A percentile compares a stretch with the other conserved stretches of the same genome.
These are phyloP conservation scores for Orussus abietinus DNA, from an alignment of 1,140 invertebrate species.

Conservation along the genomic window DNA sequence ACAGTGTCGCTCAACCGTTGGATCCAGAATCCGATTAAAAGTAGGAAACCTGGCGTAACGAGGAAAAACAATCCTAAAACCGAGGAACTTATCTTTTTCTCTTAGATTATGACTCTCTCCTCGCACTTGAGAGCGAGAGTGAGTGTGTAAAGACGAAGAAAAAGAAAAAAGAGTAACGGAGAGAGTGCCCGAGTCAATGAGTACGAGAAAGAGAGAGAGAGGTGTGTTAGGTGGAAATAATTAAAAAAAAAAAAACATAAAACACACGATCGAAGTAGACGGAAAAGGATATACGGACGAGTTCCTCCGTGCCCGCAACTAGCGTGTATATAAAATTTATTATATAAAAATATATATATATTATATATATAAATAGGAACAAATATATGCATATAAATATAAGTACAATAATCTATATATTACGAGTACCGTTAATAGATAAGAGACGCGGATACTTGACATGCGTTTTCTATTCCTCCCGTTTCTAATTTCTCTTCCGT, in stretches of 20 bases:
- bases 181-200: too few species aligned
- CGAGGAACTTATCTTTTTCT: too few species aligned
- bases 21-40: too few species aligned
- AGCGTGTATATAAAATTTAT: conserved; percentile 42
- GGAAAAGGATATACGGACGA: conserved; percentile 38
- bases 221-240: background rate
- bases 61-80: too few species aligned
- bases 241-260: conserved; percentile 5
- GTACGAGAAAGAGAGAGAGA: too few species aligned
- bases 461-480: background rate
- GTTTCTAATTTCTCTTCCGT: too few species aligned
- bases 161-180: too few species aligned
- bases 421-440: too few species aligned
- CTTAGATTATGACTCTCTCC: too few species aligned
- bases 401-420: conserved; percentile 14
- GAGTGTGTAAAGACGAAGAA: conserved; percentile 17
- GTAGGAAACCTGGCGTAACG: too few species aligned
- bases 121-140: conserved; percentile 2
- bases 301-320: conserved; percentile 42
- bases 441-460: too few species aligned
- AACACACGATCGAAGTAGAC: conserved; percentile 20
- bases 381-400: conserved; percentile 23
- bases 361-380: conserved; percentile 32
- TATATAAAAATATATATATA: conserved; percentile 30
- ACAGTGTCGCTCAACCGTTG: too few species aligned